These are phyloP conservation scores for Saguinus imperator DNA, from an alignment of 2,113 vertebrate genomes.

Conservation along the genomic window DNA sequence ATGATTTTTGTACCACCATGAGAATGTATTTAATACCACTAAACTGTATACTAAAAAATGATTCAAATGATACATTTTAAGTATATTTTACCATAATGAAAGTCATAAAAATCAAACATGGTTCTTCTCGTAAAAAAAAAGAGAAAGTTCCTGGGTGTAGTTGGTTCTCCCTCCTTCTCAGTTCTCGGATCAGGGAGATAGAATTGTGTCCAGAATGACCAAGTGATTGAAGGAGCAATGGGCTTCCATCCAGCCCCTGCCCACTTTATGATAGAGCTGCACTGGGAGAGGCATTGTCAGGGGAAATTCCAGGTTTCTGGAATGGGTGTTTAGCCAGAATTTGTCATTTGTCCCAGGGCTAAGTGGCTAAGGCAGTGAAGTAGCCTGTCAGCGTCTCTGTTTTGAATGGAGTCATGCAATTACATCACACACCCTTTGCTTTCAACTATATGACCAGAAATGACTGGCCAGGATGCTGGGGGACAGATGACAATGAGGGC, in stretches of 20 bases:
- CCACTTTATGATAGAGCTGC: not conserved
- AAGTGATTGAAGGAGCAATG: not conserved
- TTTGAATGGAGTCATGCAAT: not conserved
- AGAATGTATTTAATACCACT: no score
- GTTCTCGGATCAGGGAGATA: not conserved
- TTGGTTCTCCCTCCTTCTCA: not conserved
- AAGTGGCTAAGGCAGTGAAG: not conserved
- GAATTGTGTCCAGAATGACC: not conserved
- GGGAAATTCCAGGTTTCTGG: not conserved
- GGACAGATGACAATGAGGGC: not conserved
- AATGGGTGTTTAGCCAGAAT: not conserved
- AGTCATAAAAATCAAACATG: no score
- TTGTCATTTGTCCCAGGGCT: not conserved
- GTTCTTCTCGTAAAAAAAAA: no score
- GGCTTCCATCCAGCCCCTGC: accelerated
- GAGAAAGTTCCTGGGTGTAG: not conserved
- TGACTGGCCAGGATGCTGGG: not conserved
- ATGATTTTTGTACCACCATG: no score
- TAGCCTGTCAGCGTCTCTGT: accelerated
- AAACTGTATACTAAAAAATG: no score
- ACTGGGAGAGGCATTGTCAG: not conserved
- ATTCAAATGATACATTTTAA: no score
- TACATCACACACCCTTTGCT: not conserved
- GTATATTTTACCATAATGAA: no score
- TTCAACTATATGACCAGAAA: accelerated